Evolutionary conservation across 1,140 invertebrate genomes (phyloP), one percentile per base, ranked within the genome.

Genomic region (Chrysoperla carnea): DNA sequence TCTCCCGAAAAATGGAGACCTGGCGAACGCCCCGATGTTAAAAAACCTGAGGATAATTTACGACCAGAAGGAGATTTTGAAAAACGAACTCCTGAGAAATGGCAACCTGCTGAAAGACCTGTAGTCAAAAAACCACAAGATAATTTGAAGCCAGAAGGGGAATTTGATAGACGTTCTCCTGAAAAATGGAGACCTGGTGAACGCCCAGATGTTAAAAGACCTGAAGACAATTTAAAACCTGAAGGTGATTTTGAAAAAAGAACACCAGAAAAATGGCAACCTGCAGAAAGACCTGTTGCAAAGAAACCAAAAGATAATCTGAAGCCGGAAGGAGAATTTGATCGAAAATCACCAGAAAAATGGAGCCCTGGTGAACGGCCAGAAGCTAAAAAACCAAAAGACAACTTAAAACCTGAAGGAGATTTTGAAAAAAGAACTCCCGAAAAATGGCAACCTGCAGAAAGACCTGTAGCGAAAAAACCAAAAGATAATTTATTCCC

Each of bases 281-380:
- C 65, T 12, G 59, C 56, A 8, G 70, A 70, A 50, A 61, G 66
- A 31, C 67, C 69, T 2, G 56, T 62, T 17, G 57, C 64, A 33
- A 60, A 61, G 38, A 70, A 64, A 48, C 72, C 67, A 7, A 51
- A 60, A 40, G 75, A 77, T 48, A 80, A 78, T 52, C 51, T 78
- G 0, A 68, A 60, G 50, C 60, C 69, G 0, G 78, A 81, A 59
- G 79, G 75, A 39, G 62, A 72, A 11, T 72, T 76, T 58, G 63
- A 70, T 14, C 63, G 62, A 13, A 49, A 36, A 40, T 57, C 54
- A 6, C 62, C 61, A 29, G 54, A 62, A 33, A 65, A 58, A 57
- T 51, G 45, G 40, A 37, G 58, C 43, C 58, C 60, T 6, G 61
- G 46, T 4, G 63, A 67, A 47, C 40, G 61, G 29, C 50, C 58